phyloP scores from a whole-genome alignment of 2,888 invertebrate species.

The Cantharis nigra region DNA sequence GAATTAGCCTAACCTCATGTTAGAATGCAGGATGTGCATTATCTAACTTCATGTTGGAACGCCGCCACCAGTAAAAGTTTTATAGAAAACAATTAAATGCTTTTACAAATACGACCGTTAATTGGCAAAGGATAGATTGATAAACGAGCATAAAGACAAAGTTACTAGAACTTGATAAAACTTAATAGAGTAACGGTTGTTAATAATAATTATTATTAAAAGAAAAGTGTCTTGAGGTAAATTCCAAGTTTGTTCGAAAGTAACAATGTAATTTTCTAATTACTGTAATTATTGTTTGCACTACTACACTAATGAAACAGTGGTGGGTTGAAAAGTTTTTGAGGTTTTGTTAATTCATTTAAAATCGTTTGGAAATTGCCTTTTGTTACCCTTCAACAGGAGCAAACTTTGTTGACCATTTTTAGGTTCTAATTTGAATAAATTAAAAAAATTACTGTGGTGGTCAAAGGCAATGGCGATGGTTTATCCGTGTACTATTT shows the following conservation, averaged over 20 bases:
- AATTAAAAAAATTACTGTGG: neutral
- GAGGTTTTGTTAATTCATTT: neutral
- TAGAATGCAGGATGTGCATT: neutral
- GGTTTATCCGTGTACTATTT: neutral
- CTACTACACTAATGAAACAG: neutral
- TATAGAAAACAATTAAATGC: neutral
- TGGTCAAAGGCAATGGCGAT: neutral
- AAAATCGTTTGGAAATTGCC: neutral
- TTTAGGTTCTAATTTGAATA: neutral
- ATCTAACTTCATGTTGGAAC: neutral
- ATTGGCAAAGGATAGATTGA: neutral
- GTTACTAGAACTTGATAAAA: neutral
- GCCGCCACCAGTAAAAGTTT: neutral
- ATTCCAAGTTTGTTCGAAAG: neutral
- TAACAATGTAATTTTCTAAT: neutral
- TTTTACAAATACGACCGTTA: neutral
- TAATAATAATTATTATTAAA: neutral
- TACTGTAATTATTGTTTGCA: neutral
- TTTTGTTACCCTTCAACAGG: neutral
- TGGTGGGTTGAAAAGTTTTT: neutral
- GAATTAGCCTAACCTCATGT: neutral
- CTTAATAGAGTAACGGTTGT: neutral
- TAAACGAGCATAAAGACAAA: neutral
- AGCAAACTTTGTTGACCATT: neutral
- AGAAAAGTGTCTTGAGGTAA: neutral